Evolutionary conservation across 2,113 vertebrate genomes (phyloP).

Genomic region (Prietella phreatophila): DNA sequence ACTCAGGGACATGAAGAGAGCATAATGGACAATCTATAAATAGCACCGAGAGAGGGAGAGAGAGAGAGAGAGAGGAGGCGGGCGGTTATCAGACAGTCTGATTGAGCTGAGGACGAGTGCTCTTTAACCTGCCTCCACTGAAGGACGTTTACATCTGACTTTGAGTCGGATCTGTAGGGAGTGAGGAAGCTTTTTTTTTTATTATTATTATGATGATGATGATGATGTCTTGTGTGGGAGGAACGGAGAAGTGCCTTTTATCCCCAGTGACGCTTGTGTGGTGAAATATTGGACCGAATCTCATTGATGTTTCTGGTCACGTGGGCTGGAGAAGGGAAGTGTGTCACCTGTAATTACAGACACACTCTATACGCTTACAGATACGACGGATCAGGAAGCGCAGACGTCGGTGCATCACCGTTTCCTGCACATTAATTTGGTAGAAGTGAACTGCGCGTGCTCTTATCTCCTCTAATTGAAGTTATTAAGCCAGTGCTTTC

Average conservation of each 20-base stretch:
- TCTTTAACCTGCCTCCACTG: not conserved
- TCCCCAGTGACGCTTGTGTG: constrained; percentile 38
- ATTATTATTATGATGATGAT: too few relatives aligned
- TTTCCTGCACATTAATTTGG: not conserved
- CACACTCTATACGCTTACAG: constrained; percentile 25
- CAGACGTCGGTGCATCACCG: not conserved
- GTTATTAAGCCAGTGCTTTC: not conserved
- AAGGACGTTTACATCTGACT: not conserved
- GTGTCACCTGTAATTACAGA: constrained; percentile 52
- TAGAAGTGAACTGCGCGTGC: not conserved
- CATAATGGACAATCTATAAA: constrained; percentile 36
- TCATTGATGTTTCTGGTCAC: constrained; percentile 19
- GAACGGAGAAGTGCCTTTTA: constrained; percentile 21
- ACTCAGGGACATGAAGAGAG: constrained; percentile 26
- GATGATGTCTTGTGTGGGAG: not conserved
- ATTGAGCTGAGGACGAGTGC: not conserved
- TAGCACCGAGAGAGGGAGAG: not conserved
- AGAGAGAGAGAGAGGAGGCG: not conserved
- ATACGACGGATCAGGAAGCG: constrained; percentile 25
- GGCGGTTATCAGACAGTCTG: not conserved
- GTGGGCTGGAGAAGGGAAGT: constrained; percentile 26
- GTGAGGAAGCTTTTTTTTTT: too few relatives aligned
- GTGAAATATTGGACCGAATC: constrained; percentile 17
- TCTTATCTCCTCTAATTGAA: constrained; percentile 14
- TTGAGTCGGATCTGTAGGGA: not conserved